Percentiles rank a stretch among this genome's conserved stretches.
These are phyloP conservation scores for Cheilosia soror DNA, from an alignment of 2,888 invertebrate species.

Conservation along the genomic window DNA sequence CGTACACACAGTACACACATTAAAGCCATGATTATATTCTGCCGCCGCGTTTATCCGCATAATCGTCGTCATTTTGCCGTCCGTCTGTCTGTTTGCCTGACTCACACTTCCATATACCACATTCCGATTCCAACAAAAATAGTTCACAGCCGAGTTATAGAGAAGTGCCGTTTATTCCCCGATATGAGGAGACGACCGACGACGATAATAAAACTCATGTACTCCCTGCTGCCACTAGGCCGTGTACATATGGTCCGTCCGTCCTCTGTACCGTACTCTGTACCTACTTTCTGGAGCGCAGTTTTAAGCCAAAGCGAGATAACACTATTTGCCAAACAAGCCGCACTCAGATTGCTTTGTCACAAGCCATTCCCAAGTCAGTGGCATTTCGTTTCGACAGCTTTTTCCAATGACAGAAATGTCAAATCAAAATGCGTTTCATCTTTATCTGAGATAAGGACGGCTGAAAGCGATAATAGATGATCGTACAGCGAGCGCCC, in stretches of 20 bases:
- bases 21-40: slow-evolving; percentile 68
- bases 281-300: slow-evolving; percentile 38
- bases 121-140: slow-evolving; percentile 61
- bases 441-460: slow-evolving; percentile 45
- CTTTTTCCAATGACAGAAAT: slow-evolving; percentile 13
- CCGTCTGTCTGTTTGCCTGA: slow-evolving; percentile 60
- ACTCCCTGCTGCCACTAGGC: slow-evolving; percentile 25
- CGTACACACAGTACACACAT: slow-evolving; percentile 42
- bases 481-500: not conserved
- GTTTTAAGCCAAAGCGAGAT: slow-evolving; percentile 71
- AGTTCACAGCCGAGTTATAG: slow-evolving; percentile 46
- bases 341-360: slow-evolving; percentile 21
- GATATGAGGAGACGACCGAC: slow-evolving; percentile 31
- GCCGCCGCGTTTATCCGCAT: slow-evolving; percentile 45
- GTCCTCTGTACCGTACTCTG: slow-evolving; percentile 31
- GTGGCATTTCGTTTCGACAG: slow-evolving; percentile 12
- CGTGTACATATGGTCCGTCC: slow-evolving; percentile 44
- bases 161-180: slow-evolving; percentile 56
- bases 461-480: not conserved
- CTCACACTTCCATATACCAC: slow-evolving; percentile 60
- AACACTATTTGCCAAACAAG: slow-evolving; percentile 68
- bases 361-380: slow-evolving; percentile 16
- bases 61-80: slow-evolving; percentile 20
- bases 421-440: slow-evolving; percentile 33
- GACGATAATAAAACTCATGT: slow-evolving; percentile 62